Conservation (phyloP, 2,113 vertebrate species). For the Campylomormyrus tamandua region DNA sequence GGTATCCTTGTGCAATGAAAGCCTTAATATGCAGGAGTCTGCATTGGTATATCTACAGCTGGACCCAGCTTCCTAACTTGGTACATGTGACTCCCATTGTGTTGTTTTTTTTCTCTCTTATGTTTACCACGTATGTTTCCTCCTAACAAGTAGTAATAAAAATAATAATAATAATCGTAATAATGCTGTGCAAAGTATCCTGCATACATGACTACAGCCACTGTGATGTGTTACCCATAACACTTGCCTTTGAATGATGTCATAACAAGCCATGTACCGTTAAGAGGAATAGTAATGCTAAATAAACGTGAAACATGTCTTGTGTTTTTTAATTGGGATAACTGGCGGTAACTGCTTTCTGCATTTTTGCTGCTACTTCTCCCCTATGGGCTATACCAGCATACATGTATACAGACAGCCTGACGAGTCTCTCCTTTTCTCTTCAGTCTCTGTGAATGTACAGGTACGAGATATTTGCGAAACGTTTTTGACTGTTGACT, state of each 20-base stretch:
- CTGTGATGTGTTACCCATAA: neutral
- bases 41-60: neutral
- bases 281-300: neutral
- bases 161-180: neutral
- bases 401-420: neutral
- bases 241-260: neutral
- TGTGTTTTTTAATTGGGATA: neutral
- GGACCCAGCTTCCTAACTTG: neutral
- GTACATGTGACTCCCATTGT: neutral
- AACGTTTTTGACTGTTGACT: neutral
- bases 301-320: constrained; percentile 11
- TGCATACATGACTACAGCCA: neutral
- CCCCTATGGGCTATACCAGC: neutral
- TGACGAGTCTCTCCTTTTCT: neutral
- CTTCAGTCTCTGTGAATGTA: neutral
- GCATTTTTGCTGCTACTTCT: neutral
- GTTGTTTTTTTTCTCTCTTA: neutral
- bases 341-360: neutral
- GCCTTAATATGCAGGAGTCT: neutral
- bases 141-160: neutral
- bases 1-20: neutral
- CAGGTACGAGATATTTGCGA: neutral
- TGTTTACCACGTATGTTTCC: neutral
- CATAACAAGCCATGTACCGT: constrained; percentile 5
- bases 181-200: neutral